Evolutionary conservation across 2,113 vertebrate species (phyloP), one percentile per base, ranked within the genome.

Genomic region (Malurus cyaneus): DNA sequence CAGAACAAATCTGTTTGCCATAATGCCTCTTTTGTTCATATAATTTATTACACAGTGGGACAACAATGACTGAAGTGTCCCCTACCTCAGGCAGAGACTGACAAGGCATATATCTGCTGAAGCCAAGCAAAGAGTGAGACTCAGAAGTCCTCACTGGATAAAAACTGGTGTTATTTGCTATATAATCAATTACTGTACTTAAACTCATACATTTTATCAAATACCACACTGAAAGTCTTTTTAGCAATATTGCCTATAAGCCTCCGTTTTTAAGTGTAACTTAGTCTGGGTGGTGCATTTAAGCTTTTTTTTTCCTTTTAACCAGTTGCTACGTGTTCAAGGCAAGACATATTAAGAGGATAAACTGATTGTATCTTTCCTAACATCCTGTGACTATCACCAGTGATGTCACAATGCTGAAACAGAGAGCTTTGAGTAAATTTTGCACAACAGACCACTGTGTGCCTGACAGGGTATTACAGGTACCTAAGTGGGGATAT

Each of bases 391-490:
- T 47, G 29, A 19, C 74, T 80, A 19, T 42, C 2, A 1, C 19
- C 39, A 69, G 34, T n/a, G 46, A 76, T 39, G 39, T 15, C 10
- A 8, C 7, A 57, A 26, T 10, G 15, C 61, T 61, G 61, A 85
- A 39, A 20, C 2, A 1, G 24, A 53, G 16, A 8, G 7, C 29
- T 47, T 79, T 36, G 42, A 61, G 50, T 60, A 41, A 80, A 0
- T 73, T 69, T 54, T 65, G 32, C 59, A 62, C 53, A 66, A 41
- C 2, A 65, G 32, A 26, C 28, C 34, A 20, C 56, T 9, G 7
- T 4, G 2, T 42, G 36, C 31, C 64, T 0, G 0, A 66, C 29
- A 42, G 4, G 9, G 6, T 2, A 17, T 17, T 2, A n/a, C 13
- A 6, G 11, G 6, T 32, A 64, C 5, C 12, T 46, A 59, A 62